Base-by-base conservation (phyloP, 2,888 invertebrate genomes). In the Panopea generosa region DNA sequence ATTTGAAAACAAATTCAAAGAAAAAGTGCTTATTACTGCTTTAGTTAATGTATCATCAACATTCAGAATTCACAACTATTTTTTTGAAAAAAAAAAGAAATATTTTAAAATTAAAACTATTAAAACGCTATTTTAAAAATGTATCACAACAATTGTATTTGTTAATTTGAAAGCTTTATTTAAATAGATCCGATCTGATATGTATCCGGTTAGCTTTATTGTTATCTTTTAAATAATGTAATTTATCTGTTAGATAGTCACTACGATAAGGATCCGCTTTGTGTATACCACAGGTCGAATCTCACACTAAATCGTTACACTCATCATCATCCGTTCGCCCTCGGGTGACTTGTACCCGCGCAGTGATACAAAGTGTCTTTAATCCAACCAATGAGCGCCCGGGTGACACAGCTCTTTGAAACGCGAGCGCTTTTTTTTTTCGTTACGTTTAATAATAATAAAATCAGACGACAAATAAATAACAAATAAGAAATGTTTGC, bases 301-400 rank as follows among this genome's bases (percentile, higher is more conserved):
- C 49, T 50, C 59, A 49, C 67, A 59, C 50, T 33, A 62, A 68
- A 74, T 43, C 53, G 63, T 45, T 62, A 62, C 63, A 63, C 56
- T 49, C 45, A 62, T 55, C 63, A 69, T 65, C 74, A 43, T 62
- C 59, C 50, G 56, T 57, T 65, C 62, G 60, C 57, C 50, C 55
- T 66, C 53, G 52, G 62, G 62, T 62, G 67, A 67, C 38, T 71
- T 60, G 45, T 59, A 63, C 70, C 62, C 62, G 59, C 63, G 71
- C 38, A 67, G 57, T 57, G 52, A 67, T 57, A 71, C 67, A 62
- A 43, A 16, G 29, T 43, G 45, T 52, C 60, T 49, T 67, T 27
- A 62, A 63, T 50, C 52, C 57, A 55, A 45, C 76, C 76, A 77
- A 77, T 77, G 66, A 71, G 27, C 60, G 27, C n/a, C 47, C 26